Evolutionary conservation across 2,888 invertebrate genomes (phyloP), one percentile per base, ranked within the genome.

Genomic region (Heliconius charithonia): DNA sequence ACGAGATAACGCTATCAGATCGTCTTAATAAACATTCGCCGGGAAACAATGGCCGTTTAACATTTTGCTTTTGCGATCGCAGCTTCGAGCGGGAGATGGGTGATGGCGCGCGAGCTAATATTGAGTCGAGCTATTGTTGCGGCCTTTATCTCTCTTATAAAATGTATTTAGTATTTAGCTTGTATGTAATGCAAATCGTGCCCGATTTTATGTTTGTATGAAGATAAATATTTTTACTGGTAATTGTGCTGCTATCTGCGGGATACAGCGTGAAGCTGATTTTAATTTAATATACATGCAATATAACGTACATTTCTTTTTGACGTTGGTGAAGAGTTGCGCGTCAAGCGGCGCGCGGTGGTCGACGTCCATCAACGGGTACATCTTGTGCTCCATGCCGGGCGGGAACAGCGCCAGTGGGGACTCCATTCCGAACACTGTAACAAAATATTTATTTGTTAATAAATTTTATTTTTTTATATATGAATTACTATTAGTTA

Each of bases 361-460:
- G 85, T 97, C 97, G 92, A 97, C 96, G 87, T 97, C 97, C 95
- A 97, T 96, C 79, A 97, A 94, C 7, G 97, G 97, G 88, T 96
- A 96, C 88, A 96, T 94, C 90, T 97, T 96, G 87, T 97, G 96
- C 86, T 97, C 97, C 92, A 97, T 96, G 83, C 97, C 97, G 51
- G 97, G 96, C 69, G 97, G 97, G 91, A 97, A 97, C 81, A 97
- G 94, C 51, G 97, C 97, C 89, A 97, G 92, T 1, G 97, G 96
- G 7, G 97, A 96, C 87, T 97, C 97, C 87, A 97, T 93, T 29
- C 97, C 97, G 90, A 97, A 97, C 96, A 97, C 97, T 97, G 94
- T 27, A 87, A 88, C 85, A 88, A 88, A 81, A 79, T 75, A 72
- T 22, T 45, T 25, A 25, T 78, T 70, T 73, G 63, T 75, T 78